A percentile compares a stretch with the other conserved stretches of the same genome.
phyloP scores from a whole-genome alignment of 2,797 vertebrate genomes.

The Cryptoprocta ferox region DNA sequence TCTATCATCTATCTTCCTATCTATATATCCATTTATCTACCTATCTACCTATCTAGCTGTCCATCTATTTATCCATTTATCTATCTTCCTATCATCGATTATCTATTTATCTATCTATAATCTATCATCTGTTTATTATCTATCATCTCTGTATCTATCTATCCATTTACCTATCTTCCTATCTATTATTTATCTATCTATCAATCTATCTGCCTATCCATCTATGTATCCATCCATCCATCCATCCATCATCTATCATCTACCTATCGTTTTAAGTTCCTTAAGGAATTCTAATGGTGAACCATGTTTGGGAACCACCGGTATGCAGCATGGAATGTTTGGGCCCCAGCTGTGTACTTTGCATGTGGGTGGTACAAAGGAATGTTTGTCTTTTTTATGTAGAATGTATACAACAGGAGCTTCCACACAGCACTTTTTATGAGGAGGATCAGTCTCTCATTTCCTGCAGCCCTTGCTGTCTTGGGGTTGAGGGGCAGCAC shows the following conservation, averaged over 20 bases:
- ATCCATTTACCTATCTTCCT: not conserved
- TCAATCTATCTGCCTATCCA: not conserved
- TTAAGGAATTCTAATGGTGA: slow-evolving; percentile 11
- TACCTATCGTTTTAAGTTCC: not conserved
- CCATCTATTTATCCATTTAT: too few relatives aligned
- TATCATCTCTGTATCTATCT: not conserved
- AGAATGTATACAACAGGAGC: not conserved
- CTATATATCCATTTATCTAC: too few relatives aligned
- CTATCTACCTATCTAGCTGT: too few relatives aligned
- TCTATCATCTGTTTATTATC: not conserved
- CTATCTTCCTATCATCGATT: not conserved
- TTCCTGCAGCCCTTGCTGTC: not conserved
- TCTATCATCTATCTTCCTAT: too few relatives aligned
- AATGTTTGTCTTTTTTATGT: slow-evolving; percentile 46
- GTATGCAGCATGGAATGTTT: not conserved
- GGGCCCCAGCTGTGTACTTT: slow-evolving; percentile 55
- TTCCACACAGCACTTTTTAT: not conserved
- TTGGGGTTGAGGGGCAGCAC: not conserved
- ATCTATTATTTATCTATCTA: not conserved
- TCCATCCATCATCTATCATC: not conserved
- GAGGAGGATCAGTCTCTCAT: slow-evolving; percentile 38
- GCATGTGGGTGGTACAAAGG: slow-evolving; percentile 58
- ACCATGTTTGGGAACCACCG: not conserved
- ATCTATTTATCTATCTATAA: not conserved
- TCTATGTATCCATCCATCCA: not conserved